Evolutionary conservation across 2,888 invertebrate species (phyloP).

Genomic region (Dicyrtoma fusca): DNA sequence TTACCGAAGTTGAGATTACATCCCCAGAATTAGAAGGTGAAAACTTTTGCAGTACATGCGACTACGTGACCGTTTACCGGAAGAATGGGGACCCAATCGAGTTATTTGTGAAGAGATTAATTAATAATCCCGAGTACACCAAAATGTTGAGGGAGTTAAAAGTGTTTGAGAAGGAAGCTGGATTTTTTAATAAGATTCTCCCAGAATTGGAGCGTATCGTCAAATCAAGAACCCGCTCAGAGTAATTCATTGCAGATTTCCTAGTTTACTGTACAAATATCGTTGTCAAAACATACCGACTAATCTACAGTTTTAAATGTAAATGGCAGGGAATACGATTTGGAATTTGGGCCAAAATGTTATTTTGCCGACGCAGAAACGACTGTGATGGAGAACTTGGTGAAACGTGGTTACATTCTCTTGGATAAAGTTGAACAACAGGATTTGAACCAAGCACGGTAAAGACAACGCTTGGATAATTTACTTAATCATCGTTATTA

Average conservation of each 20-base stretch:
- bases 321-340: neutral
- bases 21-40: constrained; percentile 16
- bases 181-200: constrained; percentile 8
- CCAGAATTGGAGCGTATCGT: neutral
- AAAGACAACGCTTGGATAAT: neutral
- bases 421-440: constrained; percentile 23
- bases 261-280: neutral
- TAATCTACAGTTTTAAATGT: neutral
- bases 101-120: constrained; percentile 20
- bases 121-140: constrained; percentile 13
- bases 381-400: constrained; percentile 29
- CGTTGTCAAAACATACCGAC: neutral
- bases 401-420: constrained; percentile 14
- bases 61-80: constrained; percentile 17
- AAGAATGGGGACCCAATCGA: constrained; percentile 13
- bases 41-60: constrained; percentile 25
- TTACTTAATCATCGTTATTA: neutral
- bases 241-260: neutral
- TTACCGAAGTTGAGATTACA: neutral
- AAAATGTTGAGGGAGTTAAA: neutral
- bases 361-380: constrained; percentile 13
- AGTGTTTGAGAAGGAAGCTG: constrained; percentile 21
- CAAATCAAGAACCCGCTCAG: neutral
- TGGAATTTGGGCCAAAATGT: constrained; percentile 28
- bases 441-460: constrained; percentile 26